These are phyloP conservation scores for Urophycis tenuis DNA, from an alignment of 2,797 vertebrate species.

Conservation along the genomic window DNA sequence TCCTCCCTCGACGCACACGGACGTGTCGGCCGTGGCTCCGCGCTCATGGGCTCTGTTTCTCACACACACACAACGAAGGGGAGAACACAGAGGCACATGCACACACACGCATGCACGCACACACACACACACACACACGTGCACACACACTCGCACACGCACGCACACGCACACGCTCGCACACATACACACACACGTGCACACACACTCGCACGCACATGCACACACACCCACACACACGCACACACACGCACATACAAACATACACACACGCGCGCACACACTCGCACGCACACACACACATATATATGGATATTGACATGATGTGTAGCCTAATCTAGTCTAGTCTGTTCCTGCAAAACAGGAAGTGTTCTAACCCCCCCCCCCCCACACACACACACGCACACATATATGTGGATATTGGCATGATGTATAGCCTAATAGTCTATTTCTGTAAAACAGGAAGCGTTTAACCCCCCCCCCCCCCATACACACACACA, in stretches of 20 bases:
- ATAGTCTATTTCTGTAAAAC: not conserved
- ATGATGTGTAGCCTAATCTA: not conserved
- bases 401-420: not conserved
- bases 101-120: not conserved
- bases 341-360: not conserved
- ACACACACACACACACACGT: conserved; percentile 1
- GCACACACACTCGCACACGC: conserved; percentile 1
- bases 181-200: no score
- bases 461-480: not conserved
- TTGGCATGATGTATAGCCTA: not conserved
- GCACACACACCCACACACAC: no score
- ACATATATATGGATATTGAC: not conserved
- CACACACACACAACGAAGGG: no score
- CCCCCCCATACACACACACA: not conserved
- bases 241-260: no score
- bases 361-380: not conserved
- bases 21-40: no score
- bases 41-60: no score
- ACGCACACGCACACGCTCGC: no score
- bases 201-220: no score
- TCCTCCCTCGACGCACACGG: no score
- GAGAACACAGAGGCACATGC: no score
- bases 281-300: no score
- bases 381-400: not conserved
- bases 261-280: no score